phyloP scores from a whole-genome alignment of 2,888 invertebrate species.

The Catocala nupta region DNA sequence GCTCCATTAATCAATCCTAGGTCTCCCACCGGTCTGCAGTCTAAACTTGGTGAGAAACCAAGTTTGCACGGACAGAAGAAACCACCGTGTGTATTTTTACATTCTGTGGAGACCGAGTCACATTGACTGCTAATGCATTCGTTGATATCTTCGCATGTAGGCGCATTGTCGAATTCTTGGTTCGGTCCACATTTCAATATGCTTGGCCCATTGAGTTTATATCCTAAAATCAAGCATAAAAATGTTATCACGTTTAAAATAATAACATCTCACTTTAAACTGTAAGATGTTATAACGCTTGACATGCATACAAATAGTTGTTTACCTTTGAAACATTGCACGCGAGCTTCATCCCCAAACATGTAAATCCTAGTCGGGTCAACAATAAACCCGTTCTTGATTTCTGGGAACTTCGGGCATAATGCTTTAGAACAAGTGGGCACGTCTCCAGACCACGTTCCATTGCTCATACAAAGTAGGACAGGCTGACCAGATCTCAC shows the following conservation, averaged over 20 bases:
- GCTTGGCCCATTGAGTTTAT: conserved; percentile 94
- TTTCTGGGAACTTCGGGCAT: conserved; percentile 92
- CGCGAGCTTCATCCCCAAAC: conserved; percentile 96
- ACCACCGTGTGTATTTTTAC: conserved; percentile 95
- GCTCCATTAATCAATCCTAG: conserved; percentile 95
- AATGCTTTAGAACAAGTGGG: conserved; percentile 94
- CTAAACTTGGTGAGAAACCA: conserved; percentile 94
- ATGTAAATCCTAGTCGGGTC: conserved; percentile 92
- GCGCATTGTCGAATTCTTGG: conserved; percentile 93
- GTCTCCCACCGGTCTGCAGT: conserved; percentile 96
- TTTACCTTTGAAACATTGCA: conserved; percentile 93
- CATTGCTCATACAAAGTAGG: conserved; percentile 97
- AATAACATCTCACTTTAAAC: too few relatives aligned
- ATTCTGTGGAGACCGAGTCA: conserved; percentile 96
- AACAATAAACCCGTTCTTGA: conserved; percentile 95
- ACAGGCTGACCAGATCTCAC: conserved; percentile 96
- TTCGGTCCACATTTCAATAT: conserved; percentile 95
- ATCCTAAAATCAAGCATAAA: conserved; percentile 84
- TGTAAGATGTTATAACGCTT: too few relatives aligned
- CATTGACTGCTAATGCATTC: conserved; percentile 96
- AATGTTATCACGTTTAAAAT: not conserved
- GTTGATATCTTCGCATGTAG: conserved; percentile 96
- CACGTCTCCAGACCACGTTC: conserved; percentile 97
- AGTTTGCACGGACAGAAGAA: conserved; percentile 95
- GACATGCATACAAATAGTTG: not conserved